Base-by-base conservation (phyloP, 2,888 invertebrate species). In the Anthophora plumipes region DNA sequence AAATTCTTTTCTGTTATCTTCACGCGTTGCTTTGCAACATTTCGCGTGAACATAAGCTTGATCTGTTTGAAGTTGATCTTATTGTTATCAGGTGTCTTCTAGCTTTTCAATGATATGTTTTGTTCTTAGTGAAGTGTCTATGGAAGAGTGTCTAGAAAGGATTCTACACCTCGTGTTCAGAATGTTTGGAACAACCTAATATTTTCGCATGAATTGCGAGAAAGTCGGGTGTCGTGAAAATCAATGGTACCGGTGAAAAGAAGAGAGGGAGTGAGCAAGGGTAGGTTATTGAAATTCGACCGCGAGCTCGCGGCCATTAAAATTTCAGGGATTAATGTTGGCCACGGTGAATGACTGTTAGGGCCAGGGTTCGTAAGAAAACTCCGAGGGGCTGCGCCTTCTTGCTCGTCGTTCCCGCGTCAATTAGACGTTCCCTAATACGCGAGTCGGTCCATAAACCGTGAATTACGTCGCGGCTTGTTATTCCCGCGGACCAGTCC, bases 251-350 rank as follows among this genome's bases (percentile, higher is more conserved):
- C 60, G 41, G 22, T 64, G 14, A 17, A 54, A n/a, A 48, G 17
- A 14, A 72, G 2, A 25, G 71, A 76, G 69, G 66, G 69, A 69
- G 67, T 78, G 85, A 78, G 81, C 77, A n/a, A n/a, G n/a, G n/a
- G n/a, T 3, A 31, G 31, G 31, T 88, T 86, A 90, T 91, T 92
- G 90, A 91, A 91, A 92, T 91, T 92, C 91, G 90, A 73, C 83
- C 78, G 86, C 86, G 87, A 85, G 84, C 85, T 87, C 87, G 89
- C 80, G 81, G 80, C 86, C 90, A 91, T 92, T 91, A 92, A 93
- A 92, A 87, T 91, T 92, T 90, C 91, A 92, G 75, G 91, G 88
- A 91, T 92, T 92, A 92, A 92, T 91, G 92, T 91, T 85, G 84
- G 82, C 87, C 68, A 70, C 61, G 82, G 63, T 68, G 81, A 73